Evolutionary conservation across 2,888 invertebrate species (phyloP).

Genomic region (Xanthia icteritia): DNA sequence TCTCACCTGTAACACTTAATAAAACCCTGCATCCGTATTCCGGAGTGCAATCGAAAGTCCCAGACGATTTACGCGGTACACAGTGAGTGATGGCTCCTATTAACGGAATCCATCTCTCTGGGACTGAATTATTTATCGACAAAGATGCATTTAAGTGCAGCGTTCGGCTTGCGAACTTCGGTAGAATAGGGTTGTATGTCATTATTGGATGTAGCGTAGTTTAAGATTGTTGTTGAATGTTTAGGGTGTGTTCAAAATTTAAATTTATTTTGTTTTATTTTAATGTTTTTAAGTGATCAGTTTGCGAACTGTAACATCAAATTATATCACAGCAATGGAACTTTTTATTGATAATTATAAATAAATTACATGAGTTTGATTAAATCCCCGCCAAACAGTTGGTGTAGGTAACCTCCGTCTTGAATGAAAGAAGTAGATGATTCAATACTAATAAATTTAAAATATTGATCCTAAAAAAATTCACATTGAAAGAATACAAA

Average conservation of each 20-base stretch:
- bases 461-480: no score
- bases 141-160: constrained; percentile 81
- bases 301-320: background rate
- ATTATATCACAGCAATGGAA: background rate
- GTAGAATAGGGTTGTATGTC: constrained; percentile 58
- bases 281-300: background rate
- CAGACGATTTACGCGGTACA: constrained; percentile 85
- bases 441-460: no score
- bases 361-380: background rate
- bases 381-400: background rate
- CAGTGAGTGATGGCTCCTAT: constrained; percentile 83
- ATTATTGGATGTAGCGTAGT: constrained; percentile 19
- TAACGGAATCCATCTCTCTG: constrained; percentile 80
- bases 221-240: constrained; percentile 9
- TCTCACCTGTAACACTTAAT: constrained; percentile 65
- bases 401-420: background rate
- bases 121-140: constrained; percentile 83
- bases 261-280: background rate
- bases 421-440: background rate
- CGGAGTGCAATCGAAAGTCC: constrained; percentile 81
- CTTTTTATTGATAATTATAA: background rate
- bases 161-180: constrained; percentile 50
- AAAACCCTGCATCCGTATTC: constrained; percentile 68
- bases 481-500: background rate
- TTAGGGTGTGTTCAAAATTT: background rate